These are phyloP conservation scores for Muscicapa striata DNA, from an alignment of 2,797 vertebrate genomes.

Conservation along the genomic window DNA sequence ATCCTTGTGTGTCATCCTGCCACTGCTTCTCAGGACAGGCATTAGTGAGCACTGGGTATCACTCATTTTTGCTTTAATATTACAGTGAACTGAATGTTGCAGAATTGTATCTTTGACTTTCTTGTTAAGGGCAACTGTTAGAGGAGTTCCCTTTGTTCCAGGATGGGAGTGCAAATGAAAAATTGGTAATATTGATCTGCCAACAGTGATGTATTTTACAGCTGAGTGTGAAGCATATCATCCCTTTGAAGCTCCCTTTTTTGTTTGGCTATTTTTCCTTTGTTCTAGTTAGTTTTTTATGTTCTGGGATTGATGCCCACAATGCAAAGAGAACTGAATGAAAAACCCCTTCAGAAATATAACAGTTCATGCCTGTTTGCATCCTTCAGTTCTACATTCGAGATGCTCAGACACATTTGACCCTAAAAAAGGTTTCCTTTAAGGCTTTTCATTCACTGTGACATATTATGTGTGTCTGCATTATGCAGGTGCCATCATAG, in stretches of 20 bases:
- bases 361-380: constrained; percentile 2
- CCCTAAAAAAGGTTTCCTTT: constrained; percentile 1
- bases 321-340: background rate
- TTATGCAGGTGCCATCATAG: background rate
- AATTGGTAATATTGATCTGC: constrained; percentile 22
- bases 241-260: constrained; percentile 15
- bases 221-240: background rate
- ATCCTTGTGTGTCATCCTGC: background rate
- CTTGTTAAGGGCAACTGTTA: background rate
- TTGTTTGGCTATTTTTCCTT: background rate
- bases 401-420: background rate
- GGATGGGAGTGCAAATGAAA: background rate
- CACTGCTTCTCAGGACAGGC: background rate
- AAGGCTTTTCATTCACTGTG: constrained; percentile 13
- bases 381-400: background rate
- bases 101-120: background rate
- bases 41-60: background rate
- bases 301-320: background rate
- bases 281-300: constrained; percentile 12
- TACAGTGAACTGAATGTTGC: background rate
- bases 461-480: background rate
- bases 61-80: background rate
- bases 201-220: background rate
- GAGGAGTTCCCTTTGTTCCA: background rate
- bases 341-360: background rate